Base-by-base conservation (phyloP, 1,140 invertebrate genomes). In the Psilanteris sp. region DNA sequence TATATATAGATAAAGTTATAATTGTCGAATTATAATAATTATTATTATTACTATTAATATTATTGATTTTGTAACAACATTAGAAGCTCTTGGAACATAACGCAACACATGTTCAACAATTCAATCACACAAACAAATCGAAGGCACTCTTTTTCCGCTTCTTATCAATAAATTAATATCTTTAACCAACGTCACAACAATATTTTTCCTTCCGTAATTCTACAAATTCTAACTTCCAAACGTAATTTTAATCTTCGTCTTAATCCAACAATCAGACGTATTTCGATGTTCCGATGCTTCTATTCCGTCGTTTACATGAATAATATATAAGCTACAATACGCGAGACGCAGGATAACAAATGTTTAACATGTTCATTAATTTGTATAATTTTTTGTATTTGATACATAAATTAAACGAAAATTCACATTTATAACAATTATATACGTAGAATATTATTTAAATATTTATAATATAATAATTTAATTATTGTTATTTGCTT, bases 401-500 rank as follows among this genome's bases (percentile, higher is more conserved):
- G 41, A 31, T 70, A 70, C 66, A 82, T 79, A 76, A 78, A 81
- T 85, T 79, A 84, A 86, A 82, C 55, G 32, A 79, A 85, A 86
- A 81, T 83, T 77, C 54, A 85, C 79, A 78, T 81, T 81, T 57
- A 76, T 86, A 85, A 86, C 83, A 85, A 84, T 85, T 70, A 70
- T 70, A 52, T 82, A 85, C 72, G 80, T 85, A 84, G 82, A 86
- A 82, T 82, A 84, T 84, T 74, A 82, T 83, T 85, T 84, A 84
- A 86, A 78, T 77, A 83, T 85, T 85, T 85, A 83, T 80, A 81
- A 81, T 87, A 85, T 87, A 87, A 87, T 87, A 87, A 87, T 87
- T 88, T 88, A 88, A 87, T 88, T 88, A 87, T 88, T 88, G 86
- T 88, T 88, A 88, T 86, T 88, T 87, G 87, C 87, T 87, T 87